A percentile compares a stretch with the other conserved stretches of the same genome.
Evolutionary conservation across 2,113 vertebrate species (phyloP).

Genomic region (Pseudopipra pipra): DNA sequence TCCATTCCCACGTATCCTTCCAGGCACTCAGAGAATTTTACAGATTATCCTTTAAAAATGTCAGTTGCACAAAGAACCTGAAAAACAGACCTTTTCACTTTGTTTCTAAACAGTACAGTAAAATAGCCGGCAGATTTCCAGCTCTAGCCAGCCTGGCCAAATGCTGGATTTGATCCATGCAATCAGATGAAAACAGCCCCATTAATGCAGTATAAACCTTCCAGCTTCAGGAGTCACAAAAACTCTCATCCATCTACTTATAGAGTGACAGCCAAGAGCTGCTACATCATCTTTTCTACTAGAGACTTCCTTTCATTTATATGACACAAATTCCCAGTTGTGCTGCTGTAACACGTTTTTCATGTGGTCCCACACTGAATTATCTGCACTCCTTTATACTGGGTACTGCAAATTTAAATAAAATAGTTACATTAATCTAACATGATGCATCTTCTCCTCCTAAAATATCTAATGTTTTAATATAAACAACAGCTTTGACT

Average conservation of each 20-base stretch:
- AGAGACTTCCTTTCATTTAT: conserved; percentile 34
- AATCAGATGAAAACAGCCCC: conserved; percentile 6
- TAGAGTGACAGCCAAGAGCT: conserved; percentile 12
- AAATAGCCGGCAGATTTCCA: conserved; percentile 7
- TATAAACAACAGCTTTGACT: neutral
- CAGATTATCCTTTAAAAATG: neutral
- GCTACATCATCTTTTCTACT: conserved; percentile 31
- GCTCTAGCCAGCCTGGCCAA: neutral
- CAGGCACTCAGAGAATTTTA: neutral
- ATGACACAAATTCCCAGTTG: conserved; percentile 53
- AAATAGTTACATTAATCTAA: conserved; percentile 38
- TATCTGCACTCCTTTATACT: neutral
- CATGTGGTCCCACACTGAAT: conserved; percentile 26
- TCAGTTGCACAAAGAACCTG: neutral
- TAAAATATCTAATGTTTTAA: conserved; percentile 21
- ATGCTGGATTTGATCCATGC: conserved; percentile 33
- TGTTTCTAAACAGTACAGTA: neutral
- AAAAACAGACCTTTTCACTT: neutral
- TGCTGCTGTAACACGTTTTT: conserved; percentile 23
- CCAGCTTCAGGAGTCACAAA: neutral
- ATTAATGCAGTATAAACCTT: neutral
- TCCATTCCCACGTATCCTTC: neutral
- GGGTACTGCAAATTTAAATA: neutral
- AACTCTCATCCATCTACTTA: neutral
- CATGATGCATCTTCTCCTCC: neutral